Base-by-base conservation (phyloP, 2,113 vertebrate species). In the Caloenas nicobarica region DNA sequence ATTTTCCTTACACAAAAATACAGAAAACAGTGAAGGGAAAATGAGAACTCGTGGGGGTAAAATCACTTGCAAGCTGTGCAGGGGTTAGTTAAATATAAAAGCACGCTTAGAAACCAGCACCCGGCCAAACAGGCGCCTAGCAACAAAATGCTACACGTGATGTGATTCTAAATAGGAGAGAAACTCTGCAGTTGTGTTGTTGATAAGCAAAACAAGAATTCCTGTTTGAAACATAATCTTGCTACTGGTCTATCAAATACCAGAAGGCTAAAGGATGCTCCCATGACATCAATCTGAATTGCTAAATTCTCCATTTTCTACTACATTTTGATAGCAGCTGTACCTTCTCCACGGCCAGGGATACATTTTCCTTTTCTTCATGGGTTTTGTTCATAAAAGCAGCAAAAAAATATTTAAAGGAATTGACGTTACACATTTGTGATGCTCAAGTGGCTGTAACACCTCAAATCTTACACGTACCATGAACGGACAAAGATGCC, bases 51-150 rank as follows among this genome's bases (percentile, higher is more conserved):
- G 21, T 17, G 71, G 81, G 70, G 91, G 58, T 40, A 89, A 95
- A 97, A 89, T 78, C 79, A 33, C 58, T 95, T 12, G 12, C 78
- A 97, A 88, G 86, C 96, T 83, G 61, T 44, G 80, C 74, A 68
- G 50, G 93, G 94, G 82, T 81, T 95, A 86, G 72, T 96, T 91
- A 95, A 97, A 96, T 86, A 92, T 69, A 94, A 91, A 86, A 80
- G 60, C 28, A 68, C 7, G 13, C 91, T 74, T 96, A 64, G 76
- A 97, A 97, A 89, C 74, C 84, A 91, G 42, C 33, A 23, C 86
- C 95, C 1, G 16, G 86, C 87, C 82, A 87, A 93, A 80, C 62
- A 78, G 95, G 95, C 46, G 66, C 97, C 93, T 97, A 97, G 98
- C 97, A 98, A 98, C 93, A 74, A 91, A 94, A 87, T 64, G 28